These are phyloP conservation scores for Lepidurus arcticus DNA, from an alignment of 1,140 invertebrate species.

Conservation along the genomic window DNA sequence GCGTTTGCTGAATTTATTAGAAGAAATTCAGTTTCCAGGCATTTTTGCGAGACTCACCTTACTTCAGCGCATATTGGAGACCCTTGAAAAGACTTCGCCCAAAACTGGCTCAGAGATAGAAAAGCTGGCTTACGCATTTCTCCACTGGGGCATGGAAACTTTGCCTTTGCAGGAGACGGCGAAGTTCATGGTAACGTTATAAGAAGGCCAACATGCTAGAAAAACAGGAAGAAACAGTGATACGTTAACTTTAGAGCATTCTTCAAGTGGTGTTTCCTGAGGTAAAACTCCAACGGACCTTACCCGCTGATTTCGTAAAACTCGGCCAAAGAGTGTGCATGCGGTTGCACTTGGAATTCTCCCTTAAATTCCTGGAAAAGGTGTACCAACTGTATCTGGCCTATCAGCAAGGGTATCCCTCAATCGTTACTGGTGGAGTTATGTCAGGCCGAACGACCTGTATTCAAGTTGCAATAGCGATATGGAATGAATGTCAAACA, in stretches of 20 bases:
- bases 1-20: not conserved
- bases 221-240: too few relatives aligned
- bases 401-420: not conserved
- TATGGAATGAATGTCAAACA: not conserved
- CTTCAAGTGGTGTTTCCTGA: not conserved
- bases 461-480: not conserved
- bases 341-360: not conserved
- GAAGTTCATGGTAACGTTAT: not conserved
- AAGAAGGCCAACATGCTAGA: not conserved
- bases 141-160: not conserved
- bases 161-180: not conserved
- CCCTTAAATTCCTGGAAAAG: not conserved
- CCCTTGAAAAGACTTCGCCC: not conserved
- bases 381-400: not conserved
- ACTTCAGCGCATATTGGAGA: not conserved
- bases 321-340: not conserved
- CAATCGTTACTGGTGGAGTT: not conserved
- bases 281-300: not conserved
- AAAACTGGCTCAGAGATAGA: not conserved
- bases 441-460: conserved; percentile 8
- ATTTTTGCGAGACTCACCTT: not conserved
- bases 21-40: not conserved
- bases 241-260: too few relatives aligned
- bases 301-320: not conserved
- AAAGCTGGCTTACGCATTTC: not conserved